phyloP scores from a whole-genome alignment of 2,797 vertebrate genomes.

The Adrianichthys oophorus region DNA sequence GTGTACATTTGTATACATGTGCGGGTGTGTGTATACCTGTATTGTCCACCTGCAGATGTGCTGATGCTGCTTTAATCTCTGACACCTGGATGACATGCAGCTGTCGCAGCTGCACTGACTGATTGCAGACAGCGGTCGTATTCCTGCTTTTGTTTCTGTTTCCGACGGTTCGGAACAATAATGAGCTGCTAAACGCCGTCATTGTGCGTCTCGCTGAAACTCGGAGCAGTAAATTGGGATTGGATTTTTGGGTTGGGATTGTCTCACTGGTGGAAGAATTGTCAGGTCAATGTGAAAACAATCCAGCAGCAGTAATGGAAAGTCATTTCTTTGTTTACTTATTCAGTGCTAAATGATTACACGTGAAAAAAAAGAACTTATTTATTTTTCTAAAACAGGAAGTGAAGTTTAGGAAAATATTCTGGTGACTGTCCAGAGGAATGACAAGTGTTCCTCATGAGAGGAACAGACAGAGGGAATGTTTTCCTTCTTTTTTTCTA shows the following conservation, averaged over 20 bases:
- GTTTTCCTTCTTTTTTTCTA: slow-evolving; percentile 9
- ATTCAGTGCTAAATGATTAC: slow-evolving; percentile 3
- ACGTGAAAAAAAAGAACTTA: not conserved
- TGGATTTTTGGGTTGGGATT: slow-evolving; percentile 56
- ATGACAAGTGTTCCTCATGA: not conserved
- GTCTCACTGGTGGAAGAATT: slow-evolving; percentile 58
- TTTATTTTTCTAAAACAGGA: slow-evolving; percentile 1
- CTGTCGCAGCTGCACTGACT: slow-evolving; percentile 45
- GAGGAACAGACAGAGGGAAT: slow-evolving; percentile 7
- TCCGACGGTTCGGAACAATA: slow-evolving; percentile 34
- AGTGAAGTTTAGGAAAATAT: slow-evolving; percentile 1
- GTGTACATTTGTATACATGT: too few species aligned
- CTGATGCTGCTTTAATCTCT: too few species aligned
- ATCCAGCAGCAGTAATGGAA: slow-evolving; percentile 44
- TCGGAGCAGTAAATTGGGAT: slow-evolving; percentile 37
- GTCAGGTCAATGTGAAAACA: slow-evolving; percentile 58
- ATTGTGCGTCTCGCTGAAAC: slow-evolving; percentile 42
- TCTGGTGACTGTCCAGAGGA: not conserved
- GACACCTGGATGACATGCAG: slow-evolving; percentile 57
- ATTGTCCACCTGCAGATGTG: too few species aligned
- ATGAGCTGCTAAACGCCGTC: slow-evolving; percentile 58
- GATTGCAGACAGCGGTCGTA: slow-evolving; percentile 58
- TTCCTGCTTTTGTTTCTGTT: slow-evolving; percentile 52
- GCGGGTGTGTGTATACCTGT: too few species aligned
- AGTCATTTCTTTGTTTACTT: slow-evolving; percentile 36